phyloP scores from a whole-genome alignment of 2,888 invertebrate genomes.

The Nomada ruficornis region DNA sequence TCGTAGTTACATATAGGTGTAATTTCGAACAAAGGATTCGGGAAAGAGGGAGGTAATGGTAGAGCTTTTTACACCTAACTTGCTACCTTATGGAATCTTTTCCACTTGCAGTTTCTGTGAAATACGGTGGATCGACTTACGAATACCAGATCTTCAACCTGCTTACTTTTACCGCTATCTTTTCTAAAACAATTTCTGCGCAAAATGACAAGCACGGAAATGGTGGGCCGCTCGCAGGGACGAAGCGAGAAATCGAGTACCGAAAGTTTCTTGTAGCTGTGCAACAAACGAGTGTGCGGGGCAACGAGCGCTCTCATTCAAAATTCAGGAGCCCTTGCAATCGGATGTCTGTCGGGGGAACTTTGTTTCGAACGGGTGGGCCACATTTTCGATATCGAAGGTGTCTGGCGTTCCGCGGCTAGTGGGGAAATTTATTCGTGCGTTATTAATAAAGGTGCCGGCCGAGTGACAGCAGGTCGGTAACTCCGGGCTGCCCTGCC shows the following conservation, averaged over 20 bases:
- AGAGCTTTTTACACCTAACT: too few relatives aligned
- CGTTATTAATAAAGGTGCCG: slow-evolving; percentile 54
- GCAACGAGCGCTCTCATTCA: not conserved
- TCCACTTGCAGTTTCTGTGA: too few relatives aligned
- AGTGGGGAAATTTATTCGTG: slow-evolving; percentile 40
- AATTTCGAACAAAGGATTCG: not conserved
- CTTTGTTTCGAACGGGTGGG: slow-evolving; percentile 31
- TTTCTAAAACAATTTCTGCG: too few relatives aligned
- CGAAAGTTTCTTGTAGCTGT: not conserved
- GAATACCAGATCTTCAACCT: too few relatives aligned
- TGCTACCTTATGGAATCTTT: too few relatives aligned
- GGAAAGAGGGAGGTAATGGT: too few relatives aligned
- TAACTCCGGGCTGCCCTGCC: slow-evolving; percentile 12
- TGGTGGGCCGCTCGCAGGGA: not conserved
- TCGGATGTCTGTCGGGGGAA: slow-evolving; percentile 17
- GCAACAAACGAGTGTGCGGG: not conserved
- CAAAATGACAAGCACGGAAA: not conserved
- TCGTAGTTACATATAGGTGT: not conserved
- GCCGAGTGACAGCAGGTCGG: slow-evolving; percentile 18
- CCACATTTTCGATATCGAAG: slow-evolving; percentile 40
- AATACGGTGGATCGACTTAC: too few relatives aligned
- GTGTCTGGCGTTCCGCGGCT: slow-evolving; percentile 18
- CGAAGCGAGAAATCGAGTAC: slow-evolving; percentile 3
- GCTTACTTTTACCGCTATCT: too few relatives aligned
- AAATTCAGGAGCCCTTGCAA: slow-evolving; percentile 31